phyloP scores from a whole-genome alignment of 2,113 vertebrate species.

The Macrotis lagotis region DNA sequence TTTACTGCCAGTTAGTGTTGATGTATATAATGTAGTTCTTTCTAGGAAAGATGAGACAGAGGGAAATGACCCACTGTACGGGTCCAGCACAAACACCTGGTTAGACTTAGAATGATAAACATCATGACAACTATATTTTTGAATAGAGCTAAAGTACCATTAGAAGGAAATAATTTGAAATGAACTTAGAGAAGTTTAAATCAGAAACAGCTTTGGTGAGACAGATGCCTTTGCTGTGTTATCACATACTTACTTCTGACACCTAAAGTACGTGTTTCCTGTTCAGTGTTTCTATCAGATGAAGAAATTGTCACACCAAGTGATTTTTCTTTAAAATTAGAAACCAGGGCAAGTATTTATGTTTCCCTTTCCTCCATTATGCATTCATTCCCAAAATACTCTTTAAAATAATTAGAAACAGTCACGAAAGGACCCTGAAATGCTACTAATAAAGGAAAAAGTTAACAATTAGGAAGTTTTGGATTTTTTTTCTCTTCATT shows the following conservation, averaged over 20 bases:
- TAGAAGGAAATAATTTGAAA: constrained; percentile 40
- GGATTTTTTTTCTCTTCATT: neutral
- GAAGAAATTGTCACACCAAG: neutral
- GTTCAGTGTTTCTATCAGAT: constrained; percentile 16
- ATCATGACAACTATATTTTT: constrained; percentile 47
- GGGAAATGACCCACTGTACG: constrained; percentile 46
- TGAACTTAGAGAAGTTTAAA: constrained; percentile 32
- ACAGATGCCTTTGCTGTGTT: constrained; percentile 45
- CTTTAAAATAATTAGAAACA: constrained; percentile 34
- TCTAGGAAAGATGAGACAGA: constrained; percentile 47
- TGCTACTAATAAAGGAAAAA: constrained; percentile 6
- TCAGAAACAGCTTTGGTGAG: constrained; percentile 61
- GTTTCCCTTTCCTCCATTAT: neutral
- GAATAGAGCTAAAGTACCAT: constrained; percentile 18
- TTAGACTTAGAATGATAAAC: constrained; percentile 66
- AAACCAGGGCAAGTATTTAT: neutral
- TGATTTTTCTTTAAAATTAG: constrained; percentile 33
- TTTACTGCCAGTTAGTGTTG: neutral
- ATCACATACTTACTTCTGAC: constrained; percentile 48
- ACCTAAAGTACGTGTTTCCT: constrained; percentile 20
- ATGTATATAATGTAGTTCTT: constrained; percentile 14
- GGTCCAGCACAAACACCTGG: constrained; percentile 58
- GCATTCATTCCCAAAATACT: neutral
- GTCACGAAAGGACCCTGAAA: neutral
- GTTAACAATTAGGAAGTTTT: neutral